phyloP scores from a whole-genome alignment of 2,113 vertebrate species.

The Phalacrocorax brasilianus region DNA sequence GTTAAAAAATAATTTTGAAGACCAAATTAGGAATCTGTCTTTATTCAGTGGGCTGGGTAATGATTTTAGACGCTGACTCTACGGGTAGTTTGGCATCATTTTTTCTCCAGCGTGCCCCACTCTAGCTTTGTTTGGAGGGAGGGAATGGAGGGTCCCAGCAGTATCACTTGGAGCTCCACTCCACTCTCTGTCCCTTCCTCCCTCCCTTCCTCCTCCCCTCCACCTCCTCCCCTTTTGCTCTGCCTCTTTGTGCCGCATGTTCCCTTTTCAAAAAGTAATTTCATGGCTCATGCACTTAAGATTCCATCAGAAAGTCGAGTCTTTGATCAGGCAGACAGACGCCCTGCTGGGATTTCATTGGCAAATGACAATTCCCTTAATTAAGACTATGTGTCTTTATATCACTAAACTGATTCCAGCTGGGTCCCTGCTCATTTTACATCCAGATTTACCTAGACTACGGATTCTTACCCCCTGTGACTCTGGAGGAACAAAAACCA shows the following conservation, averaged over 20 bases:
- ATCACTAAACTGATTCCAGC: conserved; percentile 66
- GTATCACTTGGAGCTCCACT: not conserved
- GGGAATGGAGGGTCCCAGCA: conserved; percentile 12
- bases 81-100: not conserved
- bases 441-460: conserved; percentile 57
- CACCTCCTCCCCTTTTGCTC: not conserved
- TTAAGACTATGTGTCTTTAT: conserved; percentile 78
- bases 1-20: conserved; percentile 2
- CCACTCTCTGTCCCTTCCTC: not conserved
- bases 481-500: not conserved
- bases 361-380: conserved; percentile 81
- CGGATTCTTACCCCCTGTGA: not conserved
- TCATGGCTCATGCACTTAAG: conserved; percentile 81
- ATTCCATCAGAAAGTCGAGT: conserved; percentile 79
- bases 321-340: conserved; percentile 75
- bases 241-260: conserved; percentile 29
- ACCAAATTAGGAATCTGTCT: not conserved
- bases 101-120: not conserved
- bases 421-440: conserved; percentile 61
- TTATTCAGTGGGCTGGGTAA: not conserved
- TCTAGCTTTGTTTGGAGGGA: conserved; percentile 26
- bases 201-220: not conserved
- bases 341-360: conserved; percentile 77
- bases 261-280: conserved; percentile 77
- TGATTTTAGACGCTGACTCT: conserved; percentile 15